Evolutionary conservation across 2,113 vertebrate species (phyloP).

Genomic region (Baryphthengus martii): DNA sequence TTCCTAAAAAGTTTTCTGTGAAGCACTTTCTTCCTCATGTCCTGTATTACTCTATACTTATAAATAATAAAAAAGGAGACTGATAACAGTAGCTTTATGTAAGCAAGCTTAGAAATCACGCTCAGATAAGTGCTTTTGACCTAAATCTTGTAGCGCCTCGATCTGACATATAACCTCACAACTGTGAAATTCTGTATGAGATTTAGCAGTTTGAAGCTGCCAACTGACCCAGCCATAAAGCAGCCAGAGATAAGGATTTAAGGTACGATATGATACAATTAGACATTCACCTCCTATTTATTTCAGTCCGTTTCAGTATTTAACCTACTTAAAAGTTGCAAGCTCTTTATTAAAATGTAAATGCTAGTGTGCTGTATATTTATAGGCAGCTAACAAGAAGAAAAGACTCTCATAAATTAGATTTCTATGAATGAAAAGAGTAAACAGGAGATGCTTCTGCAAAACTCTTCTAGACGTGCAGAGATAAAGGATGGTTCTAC

Average conservation of each 20-base stretch:
- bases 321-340: constrained; percentile 70
- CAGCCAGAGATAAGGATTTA: constrained; percentile 79
- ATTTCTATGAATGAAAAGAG: constrained; percentile 72
- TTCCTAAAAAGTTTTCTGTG: constrained; percentile 65
- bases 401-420: constrained; percentile 69
- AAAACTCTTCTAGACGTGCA: constrained; percentile 74
- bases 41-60: constrained; percentile 59
- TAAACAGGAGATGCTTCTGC: constrained; percentile 73
- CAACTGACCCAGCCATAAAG: constrained; percentile 79
- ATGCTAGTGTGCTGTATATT: constrained; percentile 52
- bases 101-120: constrained; percentile 82
- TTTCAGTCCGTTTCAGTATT: constrained; percentile 69
- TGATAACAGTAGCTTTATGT: constrained; percentile 78
- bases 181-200: constrained; percentile 80
- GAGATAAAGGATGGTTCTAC: constrained; percentile 80
- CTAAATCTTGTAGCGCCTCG: constrained; percentile 79
- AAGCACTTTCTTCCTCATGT: constrained; percentile 37
- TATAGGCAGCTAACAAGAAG: constrained; percentile 52
- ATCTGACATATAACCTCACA: constrained; percentile 77
- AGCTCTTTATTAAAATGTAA: constrained; percentile 74
- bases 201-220: constrained; percentile 79
- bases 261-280: constrained; percentile 80
- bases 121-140: constrained; percentile 82
- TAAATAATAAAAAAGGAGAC: constrained; percentile 73
- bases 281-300: constrained; percentile 77